Conservation (phyloP, 2,113 vertebrate genomes). For the Lagenorhynchus albirostris region DNA sequence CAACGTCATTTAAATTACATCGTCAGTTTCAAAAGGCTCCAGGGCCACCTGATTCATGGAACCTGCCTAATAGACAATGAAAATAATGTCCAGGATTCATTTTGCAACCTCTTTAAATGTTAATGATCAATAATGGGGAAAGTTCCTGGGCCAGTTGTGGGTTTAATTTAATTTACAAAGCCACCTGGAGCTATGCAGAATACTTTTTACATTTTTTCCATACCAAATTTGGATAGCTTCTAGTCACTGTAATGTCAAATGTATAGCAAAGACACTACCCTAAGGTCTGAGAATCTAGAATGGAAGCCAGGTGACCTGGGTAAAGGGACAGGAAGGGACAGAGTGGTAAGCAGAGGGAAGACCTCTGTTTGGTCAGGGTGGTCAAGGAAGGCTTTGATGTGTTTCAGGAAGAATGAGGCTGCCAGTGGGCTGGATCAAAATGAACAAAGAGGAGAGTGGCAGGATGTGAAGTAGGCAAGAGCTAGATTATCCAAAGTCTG, state of each 20-base stretch:
- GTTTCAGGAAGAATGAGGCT: not conserved
- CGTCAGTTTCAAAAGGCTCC: conserved; percentile 14
- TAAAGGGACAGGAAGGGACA: not conserved
- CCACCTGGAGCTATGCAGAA: conserved; percentile 81
- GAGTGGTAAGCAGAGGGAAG: not conserved
- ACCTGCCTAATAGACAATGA: conserved; percentile 64
- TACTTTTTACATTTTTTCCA: conserved; percentile 55
- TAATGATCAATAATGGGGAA: conserved; percentile 83
- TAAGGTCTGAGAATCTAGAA: not conserved
- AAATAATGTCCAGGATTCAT: conserved; percentile 70
- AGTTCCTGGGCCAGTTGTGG: conserved; percentile 78
- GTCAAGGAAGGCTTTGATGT: not conserved
- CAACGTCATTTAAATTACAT: not conserved
- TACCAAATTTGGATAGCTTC: conserved; percentile 64
- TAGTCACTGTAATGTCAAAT: conserved; percentile 66
- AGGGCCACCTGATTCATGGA: not conserved
- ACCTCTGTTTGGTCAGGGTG: not conserved
- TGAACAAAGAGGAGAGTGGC: not conserved
- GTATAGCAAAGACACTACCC: conserved; percentile 22
- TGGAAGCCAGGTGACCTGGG: not conserved
- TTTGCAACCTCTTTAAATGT: conserved; percentile 78
- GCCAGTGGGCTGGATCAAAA: not conserved
- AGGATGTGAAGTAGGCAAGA: not conserved
- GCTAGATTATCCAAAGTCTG: not conserved
- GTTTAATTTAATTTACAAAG: conserved; percentile 82